phyloP scores from a whole-genome alignment of 2,797 vertebrate species.

The Neosilurus mollespiculum region DNA sequence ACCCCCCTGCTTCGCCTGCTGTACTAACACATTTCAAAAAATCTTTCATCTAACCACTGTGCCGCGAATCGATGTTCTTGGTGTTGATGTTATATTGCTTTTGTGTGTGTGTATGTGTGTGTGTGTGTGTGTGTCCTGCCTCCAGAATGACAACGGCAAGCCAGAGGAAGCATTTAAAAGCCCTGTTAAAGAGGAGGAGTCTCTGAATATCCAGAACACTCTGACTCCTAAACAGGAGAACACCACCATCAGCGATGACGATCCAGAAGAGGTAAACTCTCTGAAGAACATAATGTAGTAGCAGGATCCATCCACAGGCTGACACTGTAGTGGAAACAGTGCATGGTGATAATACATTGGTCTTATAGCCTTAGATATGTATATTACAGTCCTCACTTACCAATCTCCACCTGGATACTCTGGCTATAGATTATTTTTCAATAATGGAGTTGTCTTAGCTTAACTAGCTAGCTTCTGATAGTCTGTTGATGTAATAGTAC shows the following conservation, averaged over 20 bases:
- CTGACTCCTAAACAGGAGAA: conserved; percentile 85
- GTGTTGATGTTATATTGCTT: background rate
- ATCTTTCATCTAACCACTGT: too few relatives aligned
- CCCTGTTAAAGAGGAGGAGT: conserved; percentile 84
- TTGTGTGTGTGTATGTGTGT: conserved; percentile 36
- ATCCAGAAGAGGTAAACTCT: conserved; percentile 81
- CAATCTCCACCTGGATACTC: background rate
- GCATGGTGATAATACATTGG: conserved; percentile 32
- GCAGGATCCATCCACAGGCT: conserved; percentile 25
- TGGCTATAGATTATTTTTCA: background rate
- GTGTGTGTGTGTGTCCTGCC: conserved; percentile 53
- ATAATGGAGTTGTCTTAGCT: background rate
- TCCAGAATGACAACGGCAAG: conserved; percentile 83
- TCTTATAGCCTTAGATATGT: conserved; percentile 37
- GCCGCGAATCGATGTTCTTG: background rate
- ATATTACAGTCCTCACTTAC: background rate
- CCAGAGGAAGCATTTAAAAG: conserved; percentile 84
- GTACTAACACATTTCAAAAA: too few relatives aligned
- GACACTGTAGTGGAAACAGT: conserved; percentile 21
- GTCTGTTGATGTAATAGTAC: background rate
- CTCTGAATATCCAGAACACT: conserved; percentile 89
- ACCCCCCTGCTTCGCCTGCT: too few relatives aligned
- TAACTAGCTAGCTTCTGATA: background rate
- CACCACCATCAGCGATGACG: conserved; percentile 75
- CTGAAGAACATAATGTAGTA: conserved; percentile 89